Evolutionary conservation across 2,888 invertebrate species (phyloP).

Genomic region (Rhorus exstirpatorius): DNA sequence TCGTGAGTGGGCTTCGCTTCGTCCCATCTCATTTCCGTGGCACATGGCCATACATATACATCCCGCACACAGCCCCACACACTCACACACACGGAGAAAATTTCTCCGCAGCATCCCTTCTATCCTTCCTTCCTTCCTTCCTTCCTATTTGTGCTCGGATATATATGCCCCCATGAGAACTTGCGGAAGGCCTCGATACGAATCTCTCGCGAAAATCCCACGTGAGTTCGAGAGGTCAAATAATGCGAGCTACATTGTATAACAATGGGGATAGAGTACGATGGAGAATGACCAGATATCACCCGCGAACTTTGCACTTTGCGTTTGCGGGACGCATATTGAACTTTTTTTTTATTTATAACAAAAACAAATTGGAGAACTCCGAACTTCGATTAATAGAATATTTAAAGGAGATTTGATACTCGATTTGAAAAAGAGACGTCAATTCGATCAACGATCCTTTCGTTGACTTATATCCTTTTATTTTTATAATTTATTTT

Average conservation of each 20-base stretch:
- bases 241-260: slow-evolving; percentile 12
- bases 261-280: slow-evolving; percentile 2
- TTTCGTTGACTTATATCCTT: too few relatives aligned
- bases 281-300: too few relatives aligned
- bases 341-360: too few relatives aligned
- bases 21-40: slow-evolving; percentile 37
- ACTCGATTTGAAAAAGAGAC: too few relatives aligned
- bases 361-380: too few relatives aligned
- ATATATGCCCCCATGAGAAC: slow-evolving; percentile 23
- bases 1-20: background rate
- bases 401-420: too few relatives aligned
- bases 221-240: slow-evolving; percentile 51
- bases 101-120: slow-evolving; percentile 1
- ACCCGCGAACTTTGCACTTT: too few relatives aligned
- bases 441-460: too few relatives aligned
- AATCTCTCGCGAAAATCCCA: slow-evolving; percentile 43
- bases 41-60: background rate
- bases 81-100: slow-evolving; percentile 3
- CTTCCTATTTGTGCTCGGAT: slow-evolving; percentile 22
- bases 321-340: too few relatives aligned
- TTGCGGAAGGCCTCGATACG: slow-evolving; percentile 18
- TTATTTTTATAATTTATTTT: too few relatives aligned
- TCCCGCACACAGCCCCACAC: background rate
- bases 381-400: too few relatives aligned
- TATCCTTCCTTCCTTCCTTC: slow-evolving; percentile 27